phyloP scores from a whole-genome alignment of 2,113 vertebrate genomes.

The Myiopsitta monachus region DNA sequence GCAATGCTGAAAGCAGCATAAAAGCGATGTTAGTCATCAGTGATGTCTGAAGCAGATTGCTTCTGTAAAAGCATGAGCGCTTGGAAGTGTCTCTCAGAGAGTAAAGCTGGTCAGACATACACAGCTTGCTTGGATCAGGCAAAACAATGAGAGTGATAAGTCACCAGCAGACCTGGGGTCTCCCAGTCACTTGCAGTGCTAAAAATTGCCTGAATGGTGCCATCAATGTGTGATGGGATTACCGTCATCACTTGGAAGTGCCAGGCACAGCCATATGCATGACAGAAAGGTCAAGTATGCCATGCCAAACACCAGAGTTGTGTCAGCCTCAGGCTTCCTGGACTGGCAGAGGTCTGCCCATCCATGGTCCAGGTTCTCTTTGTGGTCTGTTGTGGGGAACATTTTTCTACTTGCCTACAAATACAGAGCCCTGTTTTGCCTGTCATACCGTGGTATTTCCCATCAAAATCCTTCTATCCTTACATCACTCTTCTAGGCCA shows the following conservation, averaged over 20 bases:
- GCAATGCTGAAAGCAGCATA: not conserved
- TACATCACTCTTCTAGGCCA: not conserved
- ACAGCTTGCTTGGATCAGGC: not conserved
- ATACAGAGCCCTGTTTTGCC: not conserved
- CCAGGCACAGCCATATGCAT: fast-evolving
- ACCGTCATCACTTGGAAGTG: not conserved
- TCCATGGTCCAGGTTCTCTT: not conserved
- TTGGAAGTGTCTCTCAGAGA: not conserved
- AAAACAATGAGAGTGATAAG: not conserved
- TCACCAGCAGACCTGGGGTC: not conserved
- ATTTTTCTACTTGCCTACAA: not conserved
- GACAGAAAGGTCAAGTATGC: fast-evolving
- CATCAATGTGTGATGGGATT: not conserved
- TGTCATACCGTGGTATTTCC: not conserved
- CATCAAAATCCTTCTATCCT: not conserved
- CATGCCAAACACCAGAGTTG: not conserved
- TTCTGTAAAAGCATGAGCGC: not conserved
- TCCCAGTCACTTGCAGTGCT: not conserved
- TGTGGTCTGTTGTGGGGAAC: not conserved
- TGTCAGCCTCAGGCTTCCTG: not conserved
- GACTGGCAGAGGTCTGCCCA: not conserved
- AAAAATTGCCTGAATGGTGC: not conserved
- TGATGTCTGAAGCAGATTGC: not conserved
- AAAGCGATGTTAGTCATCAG: not conserved
- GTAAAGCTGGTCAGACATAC: not conserved